Base-by-base conservation (phyloP, 2,113 vertebrate genomes). In the Proteles cristata region DNA sequence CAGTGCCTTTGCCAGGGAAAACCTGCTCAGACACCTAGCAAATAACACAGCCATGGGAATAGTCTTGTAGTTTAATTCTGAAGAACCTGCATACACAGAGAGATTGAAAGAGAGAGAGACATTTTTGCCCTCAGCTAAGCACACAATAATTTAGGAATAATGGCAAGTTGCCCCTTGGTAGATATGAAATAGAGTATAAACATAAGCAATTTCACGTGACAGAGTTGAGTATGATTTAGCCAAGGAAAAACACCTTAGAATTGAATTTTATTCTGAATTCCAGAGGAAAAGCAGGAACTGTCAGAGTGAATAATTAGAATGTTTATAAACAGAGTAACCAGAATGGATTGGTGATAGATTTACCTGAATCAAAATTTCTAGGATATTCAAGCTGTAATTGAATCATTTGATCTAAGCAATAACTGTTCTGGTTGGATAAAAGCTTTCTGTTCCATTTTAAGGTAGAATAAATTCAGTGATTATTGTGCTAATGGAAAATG, bases 101-200 rank as follows among this genome's bases (percentile, higher is more conserved):
- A 55, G 26, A 39, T 23, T 48, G 19, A 88, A 53, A 93, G 55
- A 93, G 79, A 90, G 9, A 79, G 79, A 90, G 9, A 84, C 25
- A 73, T 55, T 58, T 84, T 94, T 96, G 66, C 19, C 84, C 26
- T 88, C 11, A 55, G 61, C 28, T 45, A 81, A 92, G 11, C 53
- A 73, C 77, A 53, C 65, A 90, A 82, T 55, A 55, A 80, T 58
- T 87, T 82, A 83, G 43, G n/a, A 91, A 79, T 73, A 92, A 93
- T 81, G 23, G 15, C 10, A 93, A 65, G 11, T 53, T 68, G 76
- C 48, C 39, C 53, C 23, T 28, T 26, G 92, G 61, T 53, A 92
- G 21, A 58, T 63, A 73, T 7, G 43, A 88, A 77, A 68, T 58
- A 93, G 33, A 50, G 1, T 94, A 68, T 61, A 93, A 93, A 86